Evolutionary conservation across 2,113 vertebrate genomes (phyloP), one percentile per base, ranked within the genome.

Genomic region (Trematomus loennbergii): DNA sequence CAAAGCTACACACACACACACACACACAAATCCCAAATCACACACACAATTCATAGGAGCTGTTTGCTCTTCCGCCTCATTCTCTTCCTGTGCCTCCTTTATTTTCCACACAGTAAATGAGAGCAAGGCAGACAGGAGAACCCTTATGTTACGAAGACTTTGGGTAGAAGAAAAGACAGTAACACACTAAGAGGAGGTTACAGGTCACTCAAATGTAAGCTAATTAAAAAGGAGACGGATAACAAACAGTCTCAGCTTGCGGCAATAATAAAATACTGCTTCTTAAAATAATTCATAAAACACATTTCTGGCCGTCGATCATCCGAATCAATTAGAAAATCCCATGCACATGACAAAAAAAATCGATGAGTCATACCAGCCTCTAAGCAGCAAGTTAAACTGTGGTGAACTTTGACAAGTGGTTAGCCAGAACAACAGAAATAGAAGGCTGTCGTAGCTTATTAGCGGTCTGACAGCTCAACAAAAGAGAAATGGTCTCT

Each of bases 131-230:
- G 85, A 83, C 58, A 57, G 20, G 46, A 73, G 46, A 71, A 84
- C 36, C 49, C 64, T 90, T 92, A 87, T 17, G n/a, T 83, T 85
- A 91, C 55, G 2, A 13, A 66, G 83, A 62, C 75, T 75, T 46
- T 17, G 72, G 68, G 53, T 48, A 40, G 20, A 82, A 48, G 40
- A 67, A 76, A 22, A 18, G 3, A 71, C 9, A 59, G 36, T 3
- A 50, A 49, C 6, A 58, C 57, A 58, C 53, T 61, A 46, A 53
- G 4, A 54, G 17, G 43, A 18, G 48, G 48, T 77, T 57, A 62
- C 0, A 53, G 61, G 45, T 64, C 33, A 10, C 1, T 33, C 1
- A 6, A 9, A 46, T 40, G 29, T 29, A 29, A 29, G 29, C 29
- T 3, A 29, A 29, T 29, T 29, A 29, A 29, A 29, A 29, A 29